Conservation (phyloP, 2,888 invertebrate species). For the Leptinotarsa peninsularis region DNA sequence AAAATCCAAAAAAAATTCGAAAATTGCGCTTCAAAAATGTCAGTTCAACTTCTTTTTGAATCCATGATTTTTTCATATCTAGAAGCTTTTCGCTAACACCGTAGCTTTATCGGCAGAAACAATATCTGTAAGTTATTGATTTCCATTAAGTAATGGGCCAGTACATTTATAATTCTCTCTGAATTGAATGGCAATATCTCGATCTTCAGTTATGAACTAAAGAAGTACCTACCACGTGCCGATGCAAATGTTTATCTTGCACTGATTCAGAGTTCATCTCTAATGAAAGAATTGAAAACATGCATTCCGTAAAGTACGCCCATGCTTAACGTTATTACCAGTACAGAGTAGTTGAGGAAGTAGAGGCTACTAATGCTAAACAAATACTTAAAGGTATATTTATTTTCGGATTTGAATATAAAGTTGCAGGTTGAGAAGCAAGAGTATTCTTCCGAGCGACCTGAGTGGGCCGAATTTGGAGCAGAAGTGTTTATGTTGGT, state of each 20-base stretch:
- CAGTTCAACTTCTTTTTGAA: no score
- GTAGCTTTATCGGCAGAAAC: no score
- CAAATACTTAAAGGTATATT: conserved; percentile 9
- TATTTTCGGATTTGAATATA: conserved; percentile 14
- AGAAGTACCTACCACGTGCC: not conserved
- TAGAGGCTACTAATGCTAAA: conserved; percentile 10
- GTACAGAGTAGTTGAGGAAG: conserved; percentile 3
- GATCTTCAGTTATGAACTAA: not conserved
- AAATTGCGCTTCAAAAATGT: no score
- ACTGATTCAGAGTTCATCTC: not conserved
- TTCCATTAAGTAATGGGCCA: no score
- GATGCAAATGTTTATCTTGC: not conserved
- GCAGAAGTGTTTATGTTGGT: conserved; percentile 10
- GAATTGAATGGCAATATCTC: not conserved
- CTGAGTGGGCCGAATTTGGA: conserved; percentile 16
- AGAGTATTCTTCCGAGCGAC: not conserved
- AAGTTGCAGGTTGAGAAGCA: conserved; percentile 11
- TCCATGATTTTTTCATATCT: no score
- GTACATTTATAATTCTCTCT: no score
- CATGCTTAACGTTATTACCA: not conserved
- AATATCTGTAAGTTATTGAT: no score
- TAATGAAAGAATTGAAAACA: not conserved
- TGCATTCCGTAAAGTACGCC: conserved; percentile 3
- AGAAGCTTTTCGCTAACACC: no score
- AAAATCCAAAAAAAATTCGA: no score